Conservation (phyloP, 2,888 invertebrate genomes). For the Auanema sp. region DNA sequence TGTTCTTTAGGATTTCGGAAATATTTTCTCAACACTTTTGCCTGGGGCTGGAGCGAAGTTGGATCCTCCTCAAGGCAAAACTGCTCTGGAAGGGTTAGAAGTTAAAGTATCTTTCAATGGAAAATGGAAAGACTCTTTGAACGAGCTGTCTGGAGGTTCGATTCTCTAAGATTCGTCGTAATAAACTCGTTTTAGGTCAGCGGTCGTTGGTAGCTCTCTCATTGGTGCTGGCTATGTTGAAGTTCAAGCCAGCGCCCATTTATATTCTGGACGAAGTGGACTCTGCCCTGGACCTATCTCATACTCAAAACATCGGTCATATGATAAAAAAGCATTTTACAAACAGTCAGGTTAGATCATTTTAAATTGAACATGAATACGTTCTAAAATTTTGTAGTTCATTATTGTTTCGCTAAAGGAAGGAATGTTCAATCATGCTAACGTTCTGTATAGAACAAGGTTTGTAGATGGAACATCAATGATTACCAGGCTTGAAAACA, state of each 20-base stretch:
- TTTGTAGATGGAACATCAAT: slow-evolving; percentile 93
- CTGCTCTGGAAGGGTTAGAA: slow-evolving; percentile 84
- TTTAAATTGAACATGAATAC: background rate
- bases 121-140: slow-evolving; percentile 91
- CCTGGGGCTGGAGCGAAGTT: slow-evolving; percentile 87
- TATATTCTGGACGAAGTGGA: slow-evolving; percentile 97
- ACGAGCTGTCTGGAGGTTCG: slow-evolving; percentile 94
- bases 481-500: slow-evolving; percentile 67
- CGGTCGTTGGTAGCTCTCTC: slow-evolving; percentile 87
- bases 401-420: slow-evolving; percentile 96
- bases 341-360: slow-evolving; percentile 75
- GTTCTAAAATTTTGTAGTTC: slow-evolving; percentile 75
- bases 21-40: slow-evolving; percentile 86
- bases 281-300: slow-evolving; percentile 93
- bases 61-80: slow-evolving; percentile 75
- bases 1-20: slow-evolving; percentile 79
- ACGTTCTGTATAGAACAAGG: slow-evolving; percentile 89
- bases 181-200: slow-evolving; percentile 40
- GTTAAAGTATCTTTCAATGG: slow-evolving; percentile 86
- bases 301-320: slow-evolving; percentile 95
- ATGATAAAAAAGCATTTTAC: slow-evolving; percentile 89
- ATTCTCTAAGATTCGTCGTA: slow-evolving; percentile 44
- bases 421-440: slow-evolving; percentile 99
- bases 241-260: slow-evolving; percentile 95
- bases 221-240: slow-evolving; percentile 89